phyloP scores from a whole-genome alignment of 2,113 vertebrate genomes.

The Montifringilla adamsi region DNA sequence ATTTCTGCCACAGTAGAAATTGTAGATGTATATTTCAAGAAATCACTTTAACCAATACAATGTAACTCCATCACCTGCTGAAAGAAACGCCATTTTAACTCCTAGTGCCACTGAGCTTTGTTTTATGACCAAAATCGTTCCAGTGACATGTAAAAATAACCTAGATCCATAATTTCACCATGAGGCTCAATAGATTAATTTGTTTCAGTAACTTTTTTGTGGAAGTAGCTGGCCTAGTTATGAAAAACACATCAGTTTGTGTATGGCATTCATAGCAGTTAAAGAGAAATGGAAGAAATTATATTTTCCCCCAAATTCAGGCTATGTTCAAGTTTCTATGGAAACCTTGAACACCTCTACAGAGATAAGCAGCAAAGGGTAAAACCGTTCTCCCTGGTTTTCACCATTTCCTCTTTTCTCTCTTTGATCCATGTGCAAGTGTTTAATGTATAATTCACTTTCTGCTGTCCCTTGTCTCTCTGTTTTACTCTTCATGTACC shows the following conservation, averaged over 20 bases:
- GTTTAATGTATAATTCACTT: slow-evolving; percentile 49
- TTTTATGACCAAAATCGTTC: background rate
- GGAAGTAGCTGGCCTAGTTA: background rate
- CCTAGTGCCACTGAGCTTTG: background rate
- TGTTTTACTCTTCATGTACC: background rate
- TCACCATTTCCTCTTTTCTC: background rate
- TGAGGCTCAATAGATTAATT: background rate
- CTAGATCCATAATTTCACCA: background rate
- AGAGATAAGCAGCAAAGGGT: background rate
- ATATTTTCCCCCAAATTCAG: background rate
- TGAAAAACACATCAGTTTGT: background rate
- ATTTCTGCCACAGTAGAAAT: background rate
- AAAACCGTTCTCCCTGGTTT: background rate
- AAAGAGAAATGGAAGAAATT: background rate
- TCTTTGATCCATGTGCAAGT: slow-evolving; percentile 18
- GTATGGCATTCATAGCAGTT: background rate
- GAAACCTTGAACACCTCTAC: slow-evolving; percentile 15
- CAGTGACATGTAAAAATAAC: background rate
- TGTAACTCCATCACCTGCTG: background rate
- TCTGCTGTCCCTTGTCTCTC: background rate
- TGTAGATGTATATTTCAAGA: background rate
- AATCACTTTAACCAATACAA: background rate
- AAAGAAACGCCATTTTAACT: background rate
- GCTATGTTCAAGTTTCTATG: slow-evolving; percentile 21
- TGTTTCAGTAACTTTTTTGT: background rate